Evolutionary conservation across 92 coral and sea anemone genomes (phyloP).

Genomic region (Paramuricea clavata): DNA sequence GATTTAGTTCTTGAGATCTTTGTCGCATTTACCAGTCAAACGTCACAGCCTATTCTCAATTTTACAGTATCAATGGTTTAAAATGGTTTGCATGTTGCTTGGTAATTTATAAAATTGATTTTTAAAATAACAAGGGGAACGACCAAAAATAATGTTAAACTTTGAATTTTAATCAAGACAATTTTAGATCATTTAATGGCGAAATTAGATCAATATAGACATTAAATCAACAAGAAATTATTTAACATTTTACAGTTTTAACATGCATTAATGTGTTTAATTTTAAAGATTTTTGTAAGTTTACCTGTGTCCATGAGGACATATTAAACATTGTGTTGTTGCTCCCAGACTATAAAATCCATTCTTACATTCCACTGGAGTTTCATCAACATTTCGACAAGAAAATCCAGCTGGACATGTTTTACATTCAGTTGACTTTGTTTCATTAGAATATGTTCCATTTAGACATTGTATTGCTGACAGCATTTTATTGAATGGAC

Average conservation of each 20-base stretch:
- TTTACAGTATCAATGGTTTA: too few species aligned
- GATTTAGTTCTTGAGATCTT: too few species aligned
- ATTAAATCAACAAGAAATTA: too few species aligned
- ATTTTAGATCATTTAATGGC: too few species aligned
- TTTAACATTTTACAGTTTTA: background rate
- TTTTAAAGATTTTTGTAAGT: background rate
- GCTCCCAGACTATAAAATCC: constrained; percentile 59
- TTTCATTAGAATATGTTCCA: constrained; percentile 58
- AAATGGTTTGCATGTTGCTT: background rate
- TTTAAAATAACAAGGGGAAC: too few species aligned
- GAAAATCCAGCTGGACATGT: constrained; percentile 77
- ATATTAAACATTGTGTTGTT: constrained; percentile 76
- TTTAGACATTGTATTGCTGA: constrained; percentile 48
- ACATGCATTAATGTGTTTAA: too few species aligned
- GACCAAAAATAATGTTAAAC: too few species aligned
- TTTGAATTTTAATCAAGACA: too few species aligned
- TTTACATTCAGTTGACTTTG: constrained; percentile 59
- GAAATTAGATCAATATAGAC: too few species aligned
- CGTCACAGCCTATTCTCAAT: too few species aligned
- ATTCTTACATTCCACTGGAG: constrained; percentile 55
- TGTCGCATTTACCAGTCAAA: too few species aligned
- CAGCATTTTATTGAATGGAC: constrained; percentile 22
- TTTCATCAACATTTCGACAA: constrained; percentile 32
- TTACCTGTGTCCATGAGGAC: constrained; percentile 91
- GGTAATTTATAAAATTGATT: too few species aligned